Percentiles rank a stretch among this genome's conserved stretches.
These are phyloP conservation scores for Catostylus mosaicus DNA, from an alignment of 30 jellyfish, hydroid and myxozoan genomes.

Conservation along the genomic window DNA sequence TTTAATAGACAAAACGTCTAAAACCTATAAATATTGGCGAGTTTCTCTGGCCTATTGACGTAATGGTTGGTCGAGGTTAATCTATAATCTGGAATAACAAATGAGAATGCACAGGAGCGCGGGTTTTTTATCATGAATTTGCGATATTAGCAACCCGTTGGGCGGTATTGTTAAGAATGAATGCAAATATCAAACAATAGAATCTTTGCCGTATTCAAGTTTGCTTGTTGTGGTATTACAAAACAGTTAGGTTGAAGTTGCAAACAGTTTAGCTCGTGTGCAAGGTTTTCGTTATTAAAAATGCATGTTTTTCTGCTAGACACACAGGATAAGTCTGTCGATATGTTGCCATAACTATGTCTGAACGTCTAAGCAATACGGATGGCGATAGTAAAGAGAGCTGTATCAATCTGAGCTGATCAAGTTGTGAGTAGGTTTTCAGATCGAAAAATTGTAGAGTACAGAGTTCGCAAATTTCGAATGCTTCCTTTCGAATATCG, in stretches of 20 bases:
- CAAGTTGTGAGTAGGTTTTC: background rate
- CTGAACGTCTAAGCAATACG: background rate
- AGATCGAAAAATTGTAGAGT: too few relatives aligned
- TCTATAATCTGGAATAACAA: background rate
- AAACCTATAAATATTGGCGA: too few relatives aligned
- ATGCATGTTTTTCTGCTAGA: conserved; percentile 19
- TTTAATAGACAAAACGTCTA: too few relatives aligned
- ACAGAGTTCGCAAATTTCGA: too few relatives aligned
- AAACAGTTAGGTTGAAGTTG: conserved; percentile 18
- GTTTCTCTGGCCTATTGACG: too few relatives aligned
- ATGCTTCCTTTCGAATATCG: background rate
- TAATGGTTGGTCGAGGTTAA: background rate
- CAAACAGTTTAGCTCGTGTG: conserved; percentile 33
- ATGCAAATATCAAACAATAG: conserved; percentile 27
- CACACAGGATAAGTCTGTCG: background rate
- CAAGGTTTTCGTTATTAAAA: conserved; percentile 15
- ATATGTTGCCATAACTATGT: background rate
- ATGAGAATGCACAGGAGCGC: conserved; percentile 25
- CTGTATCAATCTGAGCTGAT: too few relatives aligned
- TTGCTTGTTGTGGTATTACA: conserved; percentile 50
- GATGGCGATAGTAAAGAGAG: background rate
- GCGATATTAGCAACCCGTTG: conserved; percentile 37
- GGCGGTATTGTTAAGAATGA: conserved; percentile 14
- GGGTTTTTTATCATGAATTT: conserved; percentile 20
- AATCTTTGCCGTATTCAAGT: conserved; percentile 29